Percentiles rank a stretch among this genome's conserved stretches.
These are phyloP conservation scores for Picathartes gymnocephalus DNA, from an alignment of 2,113 vertebrate genomes.

Conservation along the genomic window DNA sequence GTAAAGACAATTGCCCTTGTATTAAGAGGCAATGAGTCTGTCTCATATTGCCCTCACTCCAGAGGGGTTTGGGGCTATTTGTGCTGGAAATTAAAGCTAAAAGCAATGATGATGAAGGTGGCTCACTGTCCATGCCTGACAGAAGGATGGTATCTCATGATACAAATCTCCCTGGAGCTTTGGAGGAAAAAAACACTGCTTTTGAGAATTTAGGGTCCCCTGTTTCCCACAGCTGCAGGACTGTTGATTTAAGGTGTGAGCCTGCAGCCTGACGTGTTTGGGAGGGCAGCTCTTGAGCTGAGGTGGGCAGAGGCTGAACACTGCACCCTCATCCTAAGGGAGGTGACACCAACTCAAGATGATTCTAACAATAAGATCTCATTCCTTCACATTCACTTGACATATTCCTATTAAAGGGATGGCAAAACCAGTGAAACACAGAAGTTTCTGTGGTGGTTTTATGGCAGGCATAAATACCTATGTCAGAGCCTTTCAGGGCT, in stretches of 20 bases:
- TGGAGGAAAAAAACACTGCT: neutral
- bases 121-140: neutral
- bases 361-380: neutral
- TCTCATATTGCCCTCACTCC: neutral
- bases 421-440: neutral
- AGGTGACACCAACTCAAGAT: neutral
- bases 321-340: neutral
- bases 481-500: neutral
- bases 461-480: neutral
- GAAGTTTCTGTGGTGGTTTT: neutral
- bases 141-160: neutral
- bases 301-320: neutral
- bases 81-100: neutral
- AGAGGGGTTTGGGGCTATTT: neutral
- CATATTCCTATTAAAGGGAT: neutral
- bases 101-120: neutral
- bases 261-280: neutral
- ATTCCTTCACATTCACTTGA: neutral
- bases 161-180: neutral
- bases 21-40: constrained; percentile 15
- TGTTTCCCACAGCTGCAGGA: neutral
- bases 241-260: neutral
- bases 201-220: neutral
- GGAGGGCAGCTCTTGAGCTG: neutral
- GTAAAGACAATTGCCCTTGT: constrained; percentile 3